Evolutionary conservation across 2,888 invertebrate genomes (phyloP), one percentile per base, ranked within the genome.

Genomic region (Hyppa rectilinea): DNA sequence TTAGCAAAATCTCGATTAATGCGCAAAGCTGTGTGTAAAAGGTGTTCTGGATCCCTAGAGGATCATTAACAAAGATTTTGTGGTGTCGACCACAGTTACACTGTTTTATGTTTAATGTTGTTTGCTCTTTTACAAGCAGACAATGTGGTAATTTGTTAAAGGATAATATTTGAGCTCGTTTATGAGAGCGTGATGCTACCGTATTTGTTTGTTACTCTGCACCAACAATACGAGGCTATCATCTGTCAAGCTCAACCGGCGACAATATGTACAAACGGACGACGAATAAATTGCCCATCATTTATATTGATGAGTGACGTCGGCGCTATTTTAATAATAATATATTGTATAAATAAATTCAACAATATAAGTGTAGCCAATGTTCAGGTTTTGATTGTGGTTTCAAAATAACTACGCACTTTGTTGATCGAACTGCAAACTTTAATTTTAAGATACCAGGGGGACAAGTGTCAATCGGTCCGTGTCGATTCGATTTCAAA

Each of bases 231-330:
- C 90, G 87, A 87, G 87, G 88, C 86, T 89, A 89, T 91, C 92
- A 94, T 95, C 93, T 91, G 92, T 95, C 94, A 94, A 89, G 95
- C 94, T 94, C 93, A 94, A 93, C 92, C 87, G 91, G 91, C 90
- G 93, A 93, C 93, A 93, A 90, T 90, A 91, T 86, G 86, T 87
- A 88, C 91, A 92, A 91, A 92, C 92, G 91, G 91, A 90, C 89
- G 89, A 89, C 88, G 86, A 89, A 92, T 91, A 92, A 91, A 94
- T 94, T 91, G 92, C 89, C 89, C 85, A 90, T 91, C 93, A 92
- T 94, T 92, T 92, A 91, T 93, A 93, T 92, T 93, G 93, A 94
- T 92, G 91, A 90, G 88, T 89, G 90, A 89, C 88, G 87, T 78
- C 82, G 85, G 80, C 62, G 86, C 88, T 87, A 76, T 83, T 83